phyloP scores from a whole-genome alignment of 2,888 invertebrate genomes.

The Dilophus febrilis region DNA sequence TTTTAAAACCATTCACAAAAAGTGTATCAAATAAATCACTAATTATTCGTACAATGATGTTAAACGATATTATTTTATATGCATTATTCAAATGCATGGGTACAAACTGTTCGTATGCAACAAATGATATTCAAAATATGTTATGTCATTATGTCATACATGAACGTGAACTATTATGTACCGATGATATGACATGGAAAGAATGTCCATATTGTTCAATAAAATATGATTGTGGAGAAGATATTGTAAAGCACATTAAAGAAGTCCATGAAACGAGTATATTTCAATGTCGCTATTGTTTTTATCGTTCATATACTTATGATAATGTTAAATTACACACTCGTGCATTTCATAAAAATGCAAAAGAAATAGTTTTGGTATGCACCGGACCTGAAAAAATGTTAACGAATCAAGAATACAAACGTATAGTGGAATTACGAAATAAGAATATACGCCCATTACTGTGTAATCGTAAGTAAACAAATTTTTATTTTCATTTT shows the following conservation, averaged over 20 bases:
- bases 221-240: constrained; percentile 27
- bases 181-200: constrained; percentile 14
- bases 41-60: constrained; percentile 1
- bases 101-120: constrained; percentile 32
- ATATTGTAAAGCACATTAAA: constrained; percentile 40
- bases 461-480: no score
- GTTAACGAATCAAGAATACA: no score
- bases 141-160: constrained; percentile 29
- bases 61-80: constrained; percentile 6
- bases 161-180: constrained; percentile 5
- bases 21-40: constrained; percentile 5
- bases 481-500: no score
- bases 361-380: no score
- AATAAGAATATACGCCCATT: no score
- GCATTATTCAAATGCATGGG: constrained; percentile 38
- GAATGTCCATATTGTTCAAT: constrained; percentile 41
- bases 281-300: constrained; percentile 47
- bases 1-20: constrained; percentile 21
- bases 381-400: no score
- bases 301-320: constrained; percentile 37
- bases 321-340: no score
- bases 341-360: no score
- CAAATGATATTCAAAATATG: constrained; percentile 24
- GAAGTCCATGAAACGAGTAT: constrained; percentile 41
- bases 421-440: no score